Evolutionary conservation across 1,140 invertebrate genomes (phyloP).

Genomic region (Ostrea denselamellosa): DNA sequence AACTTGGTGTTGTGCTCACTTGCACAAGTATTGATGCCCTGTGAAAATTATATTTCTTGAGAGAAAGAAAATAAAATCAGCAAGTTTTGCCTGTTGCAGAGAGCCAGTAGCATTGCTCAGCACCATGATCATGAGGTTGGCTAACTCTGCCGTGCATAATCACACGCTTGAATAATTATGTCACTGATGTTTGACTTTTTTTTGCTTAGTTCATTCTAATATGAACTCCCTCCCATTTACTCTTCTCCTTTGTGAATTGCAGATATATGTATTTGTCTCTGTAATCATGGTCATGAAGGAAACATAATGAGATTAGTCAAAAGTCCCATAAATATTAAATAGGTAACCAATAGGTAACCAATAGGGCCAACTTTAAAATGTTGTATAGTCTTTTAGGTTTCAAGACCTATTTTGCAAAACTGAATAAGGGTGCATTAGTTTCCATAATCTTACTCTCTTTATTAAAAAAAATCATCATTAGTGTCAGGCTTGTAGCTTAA

Average conservation of each 20-base stretch:
- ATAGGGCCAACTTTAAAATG: too few relatives aligned
- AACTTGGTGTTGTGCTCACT: neutral
- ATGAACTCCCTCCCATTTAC: conserved; percentile 6
- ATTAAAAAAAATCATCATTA: too few relatives aligned
- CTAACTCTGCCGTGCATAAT: conserved; percentile 33
- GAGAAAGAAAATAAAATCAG: neutral
- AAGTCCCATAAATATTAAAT: too few relatives aligned
- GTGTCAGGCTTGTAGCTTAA: too few relatives aligned
- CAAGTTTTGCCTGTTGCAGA: conserved; percentile 44
- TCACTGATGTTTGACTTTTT: conserved; percentile 18
- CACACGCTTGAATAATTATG: conserved; percentile 33
- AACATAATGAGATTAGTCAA: too few relatives aligned
- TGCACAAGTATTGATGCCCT: neutral
- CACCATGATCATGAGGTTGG: conserved; percentile 48
- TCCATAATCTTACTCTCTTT: too few relatives aligned
- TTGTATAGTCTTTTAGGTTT: too few relatives aligned
- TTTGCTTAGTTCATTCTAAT: conserved; percentile 30
- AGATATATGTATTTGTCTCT: too few relatives aligned
- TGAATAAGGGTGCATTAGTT: too few relatives aligned
- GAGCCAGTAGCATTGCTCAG: conserved; percentile 42
- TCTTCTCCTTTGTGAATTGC: neutral
- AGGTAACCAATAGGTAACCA: too few relatives aligned
- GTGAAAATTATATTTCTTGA: neutral
- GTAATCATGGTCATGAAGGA: too few relatives aligned
- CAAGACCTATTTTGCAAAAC: too few relatives aligned